Percentiles rank a stretch among this genome's conserved stretches.
Conservation (phyloP, 2,888 invertebrate genomes). For the Nomada lathburiana region DNA sequence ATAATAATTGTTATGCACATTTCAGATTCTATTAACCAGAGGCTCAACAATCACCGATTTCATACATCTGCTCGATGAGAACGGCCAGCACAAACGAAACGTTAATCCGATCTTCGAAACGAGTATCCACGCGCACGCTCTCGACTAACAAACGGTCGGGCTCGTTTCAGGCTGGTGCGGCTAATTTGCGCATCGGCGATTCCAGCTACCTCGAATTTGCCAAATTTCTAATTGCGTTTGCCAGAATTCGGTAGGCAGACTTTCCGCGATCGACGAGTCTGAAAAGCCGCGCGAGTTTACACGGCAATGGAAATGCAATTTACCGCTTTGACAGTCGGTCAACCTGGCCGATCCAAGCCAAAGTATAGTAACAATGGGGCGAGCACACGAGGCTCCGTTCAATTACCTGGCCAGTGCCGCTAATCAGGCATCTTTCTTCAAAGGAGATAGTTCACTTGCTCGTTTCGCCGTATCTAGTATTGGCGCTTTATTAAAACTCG, state of each 20-base stretch:
- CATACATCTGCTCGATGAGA: not conserved
- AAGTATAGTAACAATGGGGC: conserved; percentile 65
- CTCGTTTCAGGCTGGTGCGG: not conserved
- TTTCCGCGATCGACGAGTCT: conserved; percentile 16
- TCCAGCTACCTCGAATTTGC: conserved; percentile 7
- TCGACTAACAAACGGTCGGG: conserved; percentile 2
- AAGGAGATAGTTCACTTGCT: too few species aligned
- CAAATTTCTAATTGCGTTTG: conserved; percentile 51
- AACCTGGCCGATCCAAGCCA: conserved; percentile 68
- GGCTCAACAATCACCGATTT: not conserved
- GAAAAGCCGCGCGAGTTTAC: conserved; percentile 46
- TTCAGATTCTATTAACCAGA: not conserved
- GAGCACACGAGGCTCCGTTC: conserved; percentile 66
- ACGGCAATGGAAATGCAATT: conserved; percentile 65
- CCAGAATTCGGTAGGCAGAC: conserved; percentile 38
- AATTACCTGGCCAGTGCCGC: conserved; percentile 71
- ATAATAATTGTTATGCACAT: too few species aligned
- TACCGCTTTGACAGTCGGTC: conserved; percentile 68
- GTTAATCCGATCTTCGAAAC: conserved; percentile 2
- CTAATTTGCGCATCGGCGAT: conserved; percentile 22
- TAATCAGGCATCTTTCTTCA: conserved; percentile 64
- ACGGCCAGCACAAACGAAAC: not conserved
- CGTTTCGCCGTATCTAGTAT: too few species aligned
- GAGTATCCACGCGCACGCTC: not conserved
- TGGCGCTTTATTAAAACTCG: too few species aligned